Evolutionary conservation across 2,113 vertebrate genomes (phyloP).

Genomic region (Talpa occidentalis): DNA sequence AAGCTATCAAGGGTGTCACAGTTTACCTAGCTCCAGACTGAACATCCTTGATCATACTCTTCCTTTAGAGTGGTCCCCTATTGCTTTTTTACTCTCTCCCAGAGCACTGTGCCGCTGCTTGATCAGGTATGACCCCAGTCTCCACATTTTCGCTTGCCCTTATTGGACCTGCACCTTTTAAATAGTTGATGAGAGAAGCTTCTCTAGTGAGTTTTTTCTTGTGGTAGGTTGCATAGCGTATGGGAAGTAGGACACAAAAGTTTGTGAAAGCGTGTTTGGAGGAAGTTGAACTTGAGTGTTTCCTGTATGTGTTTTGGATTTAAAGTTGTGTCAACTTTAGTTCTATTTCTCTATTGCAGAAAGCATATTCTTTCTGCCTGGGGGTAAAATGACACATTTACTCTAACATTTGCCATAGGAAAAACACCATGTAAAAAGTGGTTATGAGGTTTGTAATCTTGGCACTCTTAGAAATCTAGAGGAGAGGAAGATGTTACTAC

Average conservation of each 20-base stretch:
- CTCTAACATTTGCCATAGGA: background rate
- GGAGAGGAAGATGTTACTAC: background rate
- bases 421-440: background rate
- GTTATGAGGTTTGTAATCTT: background rate
- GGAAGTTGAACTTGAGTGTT: slow-evolving; percentile 5
- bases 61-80: background rate
- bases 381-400: background rate
- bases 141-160: background rate
- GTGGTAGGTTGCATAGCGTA: background rate
- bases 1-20: background rate
- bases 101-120: background rate
- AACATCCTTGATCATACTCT: background rate
- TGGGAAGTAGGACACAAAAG: background rate
- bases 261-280: background rate
- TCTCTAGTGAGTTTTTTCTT: background rate
- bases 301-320: slow-evolving; percentile 12
- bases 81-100: rapidly evolving
- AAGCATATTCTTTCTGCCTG: background rate
- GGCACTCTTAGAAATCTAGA: background rate
- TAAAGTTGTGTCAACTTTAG: background rate
- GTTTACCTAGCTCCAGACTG: background rate
- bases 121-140: background rate
- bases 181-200: background rate
- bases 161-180: background rate
- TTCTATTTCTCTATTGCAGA: slow-evolving; percentile 12